Evolutionary conservation across 2,888 invertebrate genomes (phyloP), one percentile per base, ranked within the genome.

Genomic region (Steinernema hermaphroditum): DNA sequence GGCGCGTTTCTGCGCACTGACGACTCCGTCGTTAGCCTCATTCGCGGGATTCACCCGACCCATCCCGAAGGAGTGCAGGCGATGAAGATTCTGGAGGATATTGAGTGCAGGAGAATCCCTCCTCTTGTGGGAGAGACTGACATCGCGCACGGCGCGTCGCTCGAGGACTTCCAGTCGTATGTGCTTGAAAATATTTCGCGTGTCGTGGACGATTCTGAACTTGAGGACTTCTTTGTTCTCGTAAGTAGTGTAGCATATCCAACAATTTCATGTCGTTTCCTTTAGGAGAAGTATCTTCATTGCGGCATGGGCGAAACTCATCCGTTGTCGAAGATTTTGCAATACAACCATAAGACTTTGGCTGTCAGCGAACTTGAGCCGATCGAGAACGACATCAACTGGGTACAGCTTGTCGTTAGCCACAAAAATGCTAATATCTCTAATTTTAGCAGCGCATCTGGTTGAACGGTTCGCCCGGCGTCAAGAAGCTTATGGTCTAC

Each of bases 1-100:
- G 79, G 75, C 6, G 80, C 80, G 0, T 81, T 74, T 71, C 46
- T 79, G 37, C 71, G 71, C 29, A 75, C 78, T 0, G 74, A 76
- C 34, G 81, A 81, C 57, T 72, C 69, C 37, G 68, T 81, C 9
- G 70, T 75, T 2, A 16, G 12, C 29, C 14, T 62, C 16, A 62
- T 62, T 16, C 62, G 32, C 16, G 29, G 14, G 16, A 29, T 62
- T 9, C 9, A 62, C 32, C 16, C 62, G 22, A 12, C 8, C 1
- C 62, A 62, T n/a, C 34, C 29, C 8, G 29, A 32, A 29, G 27
- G 16, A 2, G 19, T 6, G 12, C 14, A 62, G 32, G 62, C 62
- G 12, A 16, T 16, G 16, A 14, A 32, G 2, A 62, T 62, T 16
- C 14, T 62, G 27, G 32, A 62, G 1, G 32, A 62, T 12, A 8